These are phyloP conservation scores for Thunnus thynnus DNA, from an alignment of 2,113 vertebrate genomes.

Conservation along the genomic window DNA sequence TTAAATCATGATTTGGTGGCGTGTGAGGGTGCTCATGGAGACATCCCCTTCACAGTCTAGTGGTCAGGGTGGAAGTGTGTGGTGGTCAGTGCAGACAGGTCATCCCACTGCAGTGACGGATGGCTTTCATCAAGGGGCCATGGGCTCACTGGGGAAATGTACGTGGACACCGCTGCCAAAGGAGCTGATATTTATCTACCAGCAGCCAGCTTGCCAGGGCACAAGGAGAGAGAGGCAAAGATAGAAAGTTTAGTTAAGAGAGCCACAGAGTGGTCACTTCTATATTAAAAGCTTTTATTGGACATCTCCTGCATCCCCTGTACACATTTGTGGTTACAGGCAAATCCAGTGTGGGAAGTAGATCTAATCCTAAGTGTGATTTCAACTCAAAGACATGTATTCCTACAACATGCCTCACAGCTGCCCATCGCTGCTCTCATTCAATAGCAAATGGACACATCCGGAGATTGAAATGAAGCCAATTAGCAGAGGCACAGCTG, in stretches of 20 bases:
- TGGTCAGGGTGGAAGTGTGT: slow-evolving; percentile 83
- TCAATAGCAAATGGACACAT: slow-evolving; percentile 80
- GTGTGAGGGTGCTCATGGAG: slow-evolving; percentile 90
- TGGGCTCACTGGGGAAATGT: slow-evolving; percentile 88
- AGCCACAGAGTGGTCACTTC: slow-evolving; percentile 20
- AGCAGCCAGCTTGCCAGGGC: slow-evolving; percentile 43
- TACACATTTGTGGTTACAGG: slow-evolving; percentile 10
- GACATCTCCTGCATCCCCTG: slow-evolving; percentile 7
- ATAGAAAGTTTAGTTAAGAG: slow-evolving; percentile 32
- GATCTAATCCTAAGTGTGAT: slow-evolving; percentile 23
- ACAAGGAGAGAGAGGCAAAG: slow-evolving; percentile 25
- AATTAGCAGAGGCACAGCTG: slow-evolving; percentile 81
- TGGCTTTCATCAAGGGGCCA: slow-evolving; percentile 93
- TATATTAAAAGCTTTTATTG: slow-evolving; percentile 25
- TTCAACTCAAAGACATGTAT: slow-evolving; percentile 52
- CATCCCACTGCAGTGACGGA: slow-evolving; percentile 93
- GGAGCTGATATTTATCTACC: slow-evolving; percentile 85
- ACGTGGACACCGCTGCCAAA: slow-evolving; percentile 89
- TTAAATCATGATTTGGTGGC: slow-evolving; percentile 92
- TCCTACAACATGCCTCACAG: slow-evolving; percentile 52
- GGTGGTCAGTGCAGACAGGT: slow-evolving; percentile 89
- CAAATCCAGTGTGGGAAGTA: slow-evolving; percentile 12
- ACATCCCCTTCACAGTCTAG: slow-evolving; percentile 95
- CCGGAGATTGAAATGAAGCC: slow-evolving; percentile 80
- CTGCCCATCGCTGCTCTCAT: slow-evolving; percentile 73